These are phyloP conservation scores for Ophiodon elongatus DNA, from an alignment of 2,113 vertebrate genomes.

Conservation along the genomic window DNA sequence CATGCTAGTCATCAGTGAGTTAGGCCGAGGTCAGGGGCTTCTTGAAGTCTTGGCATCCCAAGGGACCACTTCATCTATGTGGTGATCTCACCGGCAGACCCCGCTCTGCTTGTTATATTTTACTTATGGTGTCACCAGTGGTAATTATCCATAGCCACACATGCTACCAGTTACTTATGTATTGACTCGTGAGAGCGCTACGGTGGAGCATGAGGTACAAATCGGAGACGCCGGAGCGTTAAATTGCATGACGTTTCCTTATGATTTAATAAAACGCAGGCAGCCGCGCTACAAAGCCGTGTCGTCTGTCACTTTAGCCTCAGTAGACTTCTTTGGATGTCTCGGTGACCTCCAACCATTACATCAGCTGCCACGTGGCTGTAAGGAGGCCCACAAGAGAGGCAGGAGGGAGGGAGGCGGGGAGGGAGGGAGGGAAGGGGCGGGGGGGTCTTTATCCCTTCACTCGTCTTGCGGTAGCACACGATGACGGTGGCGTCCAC, in stretches of 20 bases:
- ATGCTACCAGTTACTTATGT: constrained; percentile 82
- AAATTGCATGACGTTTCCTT: constrained; percentile 73
- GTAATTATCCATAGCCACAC: constrained; percentile 82
- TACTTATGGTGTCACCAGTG: constrained; percentile 82
- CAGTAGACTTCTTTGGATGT: constrained; percentile 45
- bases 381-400: constrained; percentile 51
- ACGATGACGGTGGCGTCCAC: constrained; percentile 43
- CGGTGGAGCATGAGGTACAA: constrained; percentile 67
- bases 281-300: constrained; percentile 47
- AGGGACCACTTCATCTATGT: constrained; percentile 81
- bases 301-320: constrained; percentile 65
- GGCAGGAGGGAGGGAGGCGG: neutral
- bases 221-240: constrained; percentile 72
- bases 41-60: constrained; percentile 83
- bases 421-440: neutral
- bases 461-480: constrained; percentile 57
- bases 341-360: constrained; percentile 73
- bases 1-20: constrained; percentile 86
- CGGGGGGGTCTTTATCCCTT: constrained; percentile 58
- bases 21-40: constrained; percentile 85
- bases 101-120: constrained; percentile 84
- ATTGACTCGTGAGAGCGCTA: constrained; percentile 61
- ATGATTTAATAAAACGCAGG: constrained; percentile 78
- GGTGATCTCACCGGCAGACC: constrained; percentile 83
- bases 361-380: constrained; percentile 75